Evolutionary conservation across 2,113 vertebrate genomes (phyloP).

Genomic region (Apodemus sylvaticus): DNA sequence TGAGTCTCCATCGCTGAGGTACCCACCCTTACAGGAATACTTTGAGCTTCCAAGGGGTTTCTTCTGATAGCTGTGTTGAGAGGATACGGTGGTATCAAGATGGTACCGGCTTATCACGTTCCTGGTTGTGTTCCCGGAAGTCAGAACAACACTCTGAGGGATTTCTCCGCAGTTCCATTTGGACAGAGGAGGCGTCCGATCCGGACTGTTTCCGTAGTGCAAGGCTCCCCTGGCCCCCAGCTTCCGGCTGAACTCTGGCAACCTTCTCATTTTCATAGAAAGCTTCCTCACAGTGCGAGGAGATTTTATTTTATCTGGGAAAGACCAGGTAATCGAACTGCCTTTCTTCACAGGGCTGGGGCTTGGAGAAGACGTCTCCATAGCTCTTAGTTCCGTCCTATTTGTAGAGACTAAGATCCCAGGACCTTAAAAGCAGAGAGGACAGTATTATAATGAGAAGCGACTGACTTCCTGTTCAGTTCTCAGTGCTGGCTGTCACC

Average conservation of each 20-base stretch:
- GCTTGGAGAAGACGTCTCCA: constrained; percentile 92
- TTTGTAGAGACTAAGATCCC: constrained; percentile 77
- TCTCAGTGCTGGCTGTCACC: neutral
- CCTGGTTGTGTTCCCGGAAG: constrained; percentile 86
- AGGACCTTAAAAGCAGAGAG: constrained; percentile 77
- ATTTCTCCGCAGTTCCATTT: constrained; percentile 83
- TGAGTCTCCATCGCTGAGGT: constrained; percentile 98
- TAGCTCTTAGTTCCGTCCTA: constrained; percentile 78
- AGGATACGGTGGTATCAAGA: constrained; percentile 96
- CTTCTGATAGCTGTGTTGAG: constrained; percentile 93
- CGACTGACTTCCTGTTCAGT: neutral
- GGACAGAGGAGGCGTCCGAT: constrained; percentile 78
- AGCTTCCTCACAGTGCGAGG: constrained; percentile 97
- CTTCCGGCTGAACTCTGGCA: constrained; percentile 97
- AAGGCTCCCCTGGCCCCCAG: constrained; percentile 92
- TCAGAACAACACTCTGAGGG: constrained; percentile 83
- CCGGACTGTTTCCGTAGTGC: constrained; percentile 80
- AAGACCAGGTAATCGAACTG: constrained; percentile 95
- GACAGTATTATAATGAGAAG: constrained; percentile 26
- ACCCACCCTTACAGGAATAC: constrained; percentile 95
- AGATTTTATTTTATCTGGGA: constrained; percentile 98
- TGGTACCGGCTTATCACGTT: constrained; percentile 99
- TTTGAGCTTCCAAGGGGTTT: constrained; percentile 89
- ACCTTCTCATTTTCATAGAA: constrained; percentile 99
- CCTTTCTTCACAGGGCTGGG: constrained; percentile 95